Evolutionary conservation across 2,113 vertebrate genomes (phyloP), one percentile per base, ranked within the genome.

Genomic region (Ammodramus savannarum): DNA sequence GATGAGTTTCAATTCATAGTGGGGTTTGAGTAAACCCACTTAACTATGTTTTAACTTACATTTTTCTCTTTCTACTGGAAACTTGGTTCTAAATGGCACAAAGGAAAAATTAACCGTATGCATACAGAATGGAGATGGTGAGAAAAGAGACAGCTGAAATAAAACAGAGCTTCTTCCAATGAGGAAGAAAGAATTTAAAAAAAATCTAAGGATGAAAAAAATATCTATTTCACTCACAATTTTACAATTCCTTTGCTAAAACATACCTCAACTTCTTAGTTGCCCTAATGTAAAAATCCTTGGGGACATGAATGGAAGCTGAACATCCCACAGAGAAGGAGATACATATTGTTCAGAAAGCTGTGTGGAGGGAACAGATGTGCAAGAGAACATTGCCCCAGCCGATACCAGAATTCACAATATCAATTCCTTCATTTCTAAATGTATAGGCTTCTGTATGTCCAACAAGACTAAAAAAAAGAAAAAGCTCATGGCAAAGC

Each of bases 61-160:
- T 73, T 65, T 92, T 83, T 94, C 67, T 89, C 19, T 89, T 94
- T 95, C 66, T 85, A 22, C 61, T 92, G 84, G 84, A 94, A 96
- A 92, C 46, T 74, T 84, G 34, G 27, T 82, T 90, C 57, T 72
- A 91, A 91, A 85, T 71, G 71, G 54, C 52, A 81, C 61, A 79
- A 69, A 95, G 18, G 29, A 76, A 90, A 94, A 73, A 90, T 85
- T 90, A 87, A 93, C 72, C 23, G 6, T 65, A 63, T 71, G 22
- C 2, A 0, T 54, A 86, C 29, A 72, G 58, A 67, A 65, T 15
- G 39, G 46, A 77, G 27, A 27, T 31, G 32, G 44, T 22, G 16
- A 71, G 61, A 52, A 84, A 75, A 68, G n/a, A 88, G 8, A 59
- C 9, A 58, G 20, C 18, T 65, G 48, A 75, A 73, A 63, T 46